Evolutionary conservation across 37 sponge, comb jelly and placozoan genomes (phyloP).

Genomic region (Bolinopsis microptera): DNA sequence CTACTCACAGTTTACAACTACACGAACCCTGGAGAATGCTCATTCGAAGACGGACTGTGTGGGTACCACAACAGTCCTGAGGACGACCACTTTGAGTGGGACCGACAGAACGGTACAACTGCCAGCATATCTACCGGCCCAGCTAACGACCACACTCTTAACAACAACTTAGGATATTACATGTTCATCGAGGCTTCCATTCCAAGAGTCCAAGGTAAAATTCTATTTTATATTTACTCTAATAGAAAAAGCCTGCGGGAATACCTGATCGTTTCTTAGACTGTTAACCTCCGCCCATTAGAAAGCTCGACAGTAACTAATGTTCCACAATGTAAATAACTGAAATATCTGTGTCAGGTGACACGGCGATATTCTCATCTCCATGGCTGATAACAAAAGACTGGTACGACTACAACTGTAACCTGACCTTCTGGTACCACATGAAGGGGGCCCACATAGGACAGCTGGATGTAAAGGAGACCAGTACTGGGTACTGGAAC

Average conservation of each 20-base stretch:
- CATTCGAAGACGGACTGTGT: slow-evolving; percentile 66
- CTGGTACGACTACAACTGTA: slow-evolving; percentile 63
- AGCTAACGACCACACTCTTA: slow-evolving; percentile 25
- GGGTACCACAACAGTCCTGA: slow-evolving; percentile 67
- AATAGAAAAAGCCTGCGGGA: too few relatives aligned
- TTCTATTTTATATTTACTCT: too few relatives aligned
- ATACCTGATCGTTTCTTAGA: too few relatives aligned
- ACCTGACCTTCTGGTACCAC: slow-evolving; percentile 70
- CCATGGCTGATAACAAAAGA: slow-evolving; percentile 48
- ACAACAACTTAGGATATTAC: slow-evolving; percentile 60
- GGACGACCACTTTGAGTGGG: slow-evolving; percentile 68
- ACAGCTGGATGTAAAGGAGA: slow-evolving; percentile 64
- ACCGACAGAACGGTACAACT: slow-evolving; percentile 42
- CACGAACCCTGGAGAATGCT: slow-evolving; percentile 65
- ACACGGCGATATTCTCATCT: slow-evolving; percentile 56
- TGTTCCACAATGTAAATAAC: too few relatives aligned
- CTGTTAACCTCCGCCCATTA: too few relatives aligned
- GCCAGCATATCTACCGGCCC: slow-evolving; percentile 66
- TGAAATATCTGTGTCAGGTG: too few relatives aligned
- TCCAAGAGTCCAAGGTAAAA: slow-evolving; percentile 3
- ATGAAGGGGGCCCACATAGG: slow-evolving; percentile 68
- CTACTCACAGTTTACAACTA: slow-evolving; percentile 63
- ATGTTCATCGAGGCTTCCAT: slow-evolving; percentile 65
- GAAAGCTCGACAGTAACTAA: too few relatives aligned
- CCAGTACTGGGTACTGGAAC: slow-evolving; percentile 40